Conservation (phyloP, 1,140 invertebrate genomes). For the Drosophila tropicalis region DNA sequence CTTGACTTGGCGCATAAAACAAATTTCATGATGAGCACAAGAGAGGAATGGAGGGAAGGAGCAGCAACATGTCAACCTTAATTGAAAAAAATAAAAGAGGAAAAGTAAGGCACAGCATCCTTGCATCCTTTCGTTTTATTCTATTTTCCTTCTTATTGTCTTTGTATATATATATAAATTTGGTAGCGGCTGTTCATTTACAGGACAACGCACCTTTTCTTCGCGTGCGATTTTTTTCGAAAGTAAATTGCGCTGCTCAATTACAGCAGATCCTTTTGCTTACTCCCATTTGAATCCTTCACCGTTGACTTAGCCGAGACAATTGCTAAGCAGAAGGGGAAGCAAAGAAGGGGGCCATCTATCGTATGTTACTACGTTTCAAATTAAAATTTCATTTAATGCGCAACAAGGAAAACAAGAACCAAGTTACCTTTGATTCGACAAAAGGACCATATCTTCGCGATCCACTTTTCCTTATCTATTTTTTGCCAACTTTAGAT, state of each 20-base stretch:
- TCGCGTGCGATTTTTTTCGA: slow-evolving; percentile 49
- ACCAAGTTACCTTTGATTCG: slow-evolving; percentile 51
- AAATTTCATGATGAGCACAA: slow-evolving; percentile 48
- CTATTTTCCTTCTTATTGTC: slow-evolving; percentile 17
- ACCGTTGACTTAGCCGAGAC: slow-evolving; percentile 69
- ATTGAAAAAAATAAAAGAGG: slow-evolving; percentile 68
- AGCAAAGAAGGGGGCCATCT: slow-evolving; percentile 29
- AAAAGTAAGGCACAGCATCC: slow-evolving; percentile 40
- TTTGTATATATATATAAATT: not conserved
- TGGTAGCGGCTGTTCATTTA: slow-evolving; percentile 70
- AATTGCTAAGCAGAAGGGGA: slow-evolving; percentile 49
- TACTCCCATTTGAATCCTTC: slow-evolving; percentile 47
- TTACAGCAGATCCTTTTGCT: slow-evolving; percentile 52
- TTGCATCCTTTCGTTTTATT: slow-evolving; percentile 51
- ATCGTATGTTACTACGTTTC: slow-evolving; percentile 64
- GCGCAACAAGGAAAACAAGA: slow-evolving; percentile 59
- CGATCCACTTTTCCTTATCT: not conserved
- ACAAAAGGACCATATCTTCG: slow-evolving; percentile 34
- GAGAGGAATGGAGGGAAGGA: slow-evolving; percentile 17
- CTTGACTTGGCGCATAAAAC: slow-evolving; percentile 74
- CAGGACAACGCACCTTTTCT: slow-evolving; percentile 75
- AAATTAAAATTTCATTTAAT: slow-evolving; percentile 78
- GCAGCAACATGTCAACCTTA: slow-evolving; percentile 73
- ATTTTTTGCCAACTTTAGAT: slow-evolving; percentile 10
- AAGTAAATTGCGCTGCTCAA: slow-evolving; percentile 73